These are phyloP conservation scores for Zophobas atratus DNA, from an alignment of 1,140 invertebrate genomes.

Conservation along the genomic window DNA sequence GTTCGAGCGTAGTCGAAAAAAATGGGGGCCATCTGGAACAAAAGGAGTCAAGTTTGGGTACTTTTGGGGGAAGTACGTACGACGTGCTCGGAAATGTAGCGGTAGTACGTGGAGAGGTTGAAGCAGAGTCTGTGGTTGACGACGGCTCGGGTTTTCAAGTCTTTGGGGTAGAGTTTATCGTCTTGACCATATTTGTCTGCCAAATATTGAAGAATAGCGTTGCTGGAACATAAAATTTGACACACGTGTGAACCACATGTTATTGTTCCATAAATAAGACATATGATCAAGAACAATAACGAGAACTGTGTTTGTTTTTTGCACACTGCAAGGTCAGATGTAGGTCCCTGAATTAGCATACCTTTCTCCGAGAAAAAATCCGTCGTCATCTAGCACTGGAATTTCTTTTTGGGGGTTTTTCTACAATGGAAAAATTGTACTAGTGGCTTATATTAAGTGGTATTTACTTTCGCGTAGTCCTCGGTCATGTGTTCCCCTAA, in stretches of 20 bases:
- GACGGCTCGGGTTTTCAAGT: conserved; percentile 76
- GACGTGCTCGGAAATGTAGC: conserved; percentile 76
- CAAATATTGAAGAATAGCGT: conserved; percentile 84
- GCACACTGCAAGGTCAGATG: conserved; percentile 5
- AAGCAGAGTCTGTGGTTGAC: conserved; percentile 85
- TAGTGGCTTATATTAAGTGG: conserved; percentile 3
- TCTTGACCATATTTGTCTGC: conserved; percentile 80
- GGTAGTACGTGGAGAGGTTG: conserved; percentile 83
- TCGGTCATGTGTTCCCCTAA: conserved; percentile 80
- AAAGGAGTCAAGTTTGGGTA: conserved; percentile 51
- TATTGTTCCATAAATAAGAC: too few species aligned
- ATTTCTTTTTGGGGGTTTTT: conserved; percentile 87
- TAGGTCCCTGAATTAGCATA: conserved; percentile 57
- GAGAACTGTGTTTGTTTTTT: too few species aligned
- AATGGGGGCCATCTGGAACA: conserved; percentile 77
- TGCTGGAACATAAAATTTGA: conserved; percentile 67
- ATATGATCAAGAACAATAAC: too few species aligned
- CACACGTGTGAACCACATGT: not conserved
- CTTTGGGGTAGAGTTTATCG: conserved; percentile 78
- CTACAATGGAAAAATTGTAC: conserved; percentile 67
- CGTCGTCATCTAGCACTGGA: conserved; percentile 81
- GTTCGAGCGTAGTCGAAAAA: conserved; percentile 82
- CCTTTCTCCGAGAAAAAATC: conserved; percentile 81
- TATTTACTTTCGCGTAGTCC: conserved; percentile 77
- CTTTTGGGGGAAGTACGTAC: conserved; percentile 68